Evolutionary conservation across 2,797 vertebrate species (phyloP).

Genomic region (Sebastes aleutianus): DNA sequence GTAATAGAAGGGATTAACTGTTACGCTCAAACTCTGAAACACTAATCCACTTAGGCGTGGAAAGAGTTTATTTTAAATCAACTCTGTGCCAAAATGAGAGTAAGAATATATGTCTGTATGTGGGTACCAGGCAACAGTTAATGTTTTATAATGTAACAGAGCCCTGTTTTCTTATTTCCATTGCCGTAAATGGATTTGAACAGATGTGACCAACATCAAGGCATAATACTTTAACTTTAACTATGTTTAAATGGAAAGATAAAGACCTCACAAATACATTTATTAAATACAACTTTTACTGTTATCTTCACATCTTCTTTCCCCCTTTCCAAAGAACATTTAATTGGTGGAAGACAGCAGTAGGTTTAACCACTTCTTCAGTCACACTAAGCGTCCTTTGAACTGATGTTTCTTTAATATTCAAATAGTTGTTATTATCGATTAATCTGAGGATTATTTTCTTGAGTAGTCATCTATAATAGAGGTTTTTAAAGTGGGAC

Average conservation of each 20-base stretch:
- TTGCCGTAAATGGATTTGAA: neutral
- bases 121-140: neutral
- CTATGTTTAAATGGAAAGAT: neutral
- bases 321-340: no score
- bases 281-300: neutral
- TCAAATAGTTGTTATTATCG: no score
- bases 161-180: neutral
- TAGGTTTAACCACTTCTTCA: no score
- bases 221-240: neutral
- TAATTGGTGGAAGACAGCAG: no score
- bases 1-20: conserved; percentile 52
- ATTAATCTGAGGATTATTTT: no score
- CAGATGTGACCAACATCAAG: neutral
- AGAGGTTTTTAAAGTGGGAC: no score
- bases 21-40: conserved; percentile 44
- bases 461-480: no score
- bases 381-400: neutral
- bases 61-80: conserved; percentile 64
- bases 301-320: no score
- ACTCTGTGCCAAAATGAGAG: neutral
- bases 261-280: neutral
- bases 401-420: neutral
- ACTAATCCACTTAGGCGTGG: conserved; percentile 63
- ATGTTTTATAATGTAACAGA: neutral
- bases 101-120: neutral